Evolutionary conservation across 2,888 invertebrate species (phyloP).

Genomic region (Quadroppia sp.): DNA sequence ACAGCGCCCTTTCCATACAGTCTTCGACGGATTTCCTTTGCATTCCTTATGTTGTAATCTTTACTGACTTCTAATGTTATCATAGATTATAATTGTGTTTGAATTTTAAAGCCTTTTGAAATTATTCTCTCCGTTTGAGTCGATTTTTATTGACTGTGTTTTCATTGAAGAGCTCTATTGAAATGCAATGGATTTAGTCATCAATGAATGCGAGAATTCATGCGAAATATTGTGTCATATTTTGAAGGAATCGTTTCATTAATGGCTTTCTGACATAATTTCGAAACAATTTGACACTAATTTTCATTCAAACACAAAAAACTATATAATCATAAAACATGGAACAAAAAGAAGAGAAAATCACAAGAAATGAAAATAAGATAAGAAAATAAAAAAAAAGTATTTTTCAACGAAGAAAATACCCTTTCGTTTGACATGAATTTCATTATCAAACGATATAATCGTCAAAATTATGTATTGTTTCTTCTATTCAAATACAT

Average conservation of each 20-base stretch:
- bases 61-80: constrained; percentile 23
- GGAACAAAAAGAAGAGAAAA: not conserved
- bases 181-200: too few species aligned
- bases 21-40: not conserved
- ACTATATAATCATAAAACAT: not conserved
- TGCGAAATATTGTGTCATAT: too few species aligned
- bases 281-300: too few species aligned
- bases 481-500: not conserved
- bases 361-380: not conserved
- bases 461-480: not conserved
- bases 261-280: too few species aligned
- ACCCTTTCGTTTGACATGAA: constrained; percentile 6
- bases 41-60: constrained; percentile 3
- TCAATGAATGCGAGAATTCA: too few species aligned
- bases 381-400: not conserved
- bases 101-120: too few species aligned
- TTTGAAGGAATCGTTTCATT: too few species aligned
- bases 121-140: too few species aligned
- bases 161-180: too few species aligned
- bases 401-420: not conserved
- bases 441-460: constrained; percentile 11
- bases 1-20: not conserved
- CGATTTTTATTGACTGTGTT: not conserved
- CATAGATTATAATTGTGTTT: too few species aligned
- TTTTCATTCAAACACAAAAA: not conserved